Evolutionary conservation across 1,140 invertebrate species (phyloP).

Genomic region (Manduca sexta): DNA sequence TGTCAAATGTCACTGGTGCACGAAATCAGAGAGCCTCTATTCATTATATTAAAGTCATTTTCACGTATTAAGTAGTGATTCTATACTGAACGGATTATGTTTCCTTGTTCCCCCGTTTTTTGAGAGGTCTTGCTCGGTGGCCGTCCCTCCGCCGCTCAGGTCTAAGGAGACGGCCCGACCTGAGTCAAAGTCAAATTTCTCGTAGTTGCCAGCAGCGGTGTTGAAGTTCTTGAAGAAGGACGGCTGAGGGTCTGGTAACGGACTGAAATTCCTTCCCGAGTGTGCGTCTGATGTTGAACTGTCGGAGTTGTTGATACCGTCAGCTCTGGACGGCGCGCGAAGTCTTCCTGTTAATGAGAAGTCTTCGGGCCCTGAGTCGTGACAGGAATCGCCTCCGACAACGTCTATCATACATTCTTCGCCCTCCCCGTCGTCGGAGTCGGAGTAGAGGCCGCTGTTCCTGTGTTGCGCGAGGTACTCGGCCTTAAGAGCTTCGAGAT

Average conservation of each 20-base stretch:
- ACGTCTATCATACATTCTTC: conserved; percentile 83
- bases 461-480: conserved; percentile 83
- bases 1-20: conserved; percentile 22
- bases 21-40: conserved; percentile 44
- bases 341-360: conserved; percentile 62
- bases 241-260: conserved; percentile 73
- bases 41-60: conserved; percentile 42
- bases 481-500: conserved; percentile 88
- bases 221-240: conserved; percentile 63
- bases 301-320: conserved; percentile 75
- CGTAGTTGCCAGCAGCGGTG: conserved; percentile 42
- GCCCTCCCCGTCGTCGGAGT: conserved; percentile 81
- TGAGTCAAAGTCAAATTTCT: conserved; percentile 67
- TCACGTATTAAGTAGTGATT: conserved; percentile 85
- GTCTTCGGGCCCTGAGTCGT: conserved; percentile 76
- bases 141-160: conserved; percentile 50
- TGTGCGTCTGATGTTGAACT: conserved; percentile 71
- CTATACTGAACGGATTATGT: conserved; percentile 88
- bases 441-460: conserved; percentile 77
- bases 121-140: conserved; percentile 68
- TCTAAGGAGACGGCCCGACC: conserved; percentile 66
- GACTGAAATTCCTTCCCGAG: conserved; percentile 71
- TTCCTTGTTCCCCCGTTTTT: conserved; percentile 65
- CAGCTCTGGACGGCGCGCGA: conserved; percentile 52
- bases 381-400: conserved; percentile 79